These are phyloP conservation scores for Leptinotarsa texana DNA, from an alignment of 1,140 invertebrate genomes.

Conservation along the genomic window DNA sequence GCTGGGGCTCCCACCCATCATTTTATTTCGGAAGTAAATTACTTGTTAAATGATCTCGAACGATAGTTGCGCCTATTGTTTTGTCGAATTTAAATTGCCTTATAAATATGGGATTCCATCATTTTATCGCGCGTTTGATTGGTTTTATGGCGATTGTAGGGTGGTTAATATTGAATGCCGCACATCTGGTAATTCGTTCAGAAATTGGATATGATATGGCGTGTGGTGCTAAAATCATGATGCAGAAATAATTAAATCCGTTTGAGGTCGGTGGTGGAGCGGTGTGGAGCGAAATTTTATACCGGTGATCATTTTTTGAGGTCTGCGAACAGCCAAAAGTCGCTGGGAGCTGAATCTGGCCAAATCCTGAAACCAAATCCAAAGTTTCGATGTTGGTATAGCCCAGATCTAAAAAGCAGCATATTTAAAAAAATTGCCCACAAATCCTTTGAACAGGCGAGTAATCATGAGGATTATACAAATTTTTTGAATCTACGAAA, in stretches of 20 bases:
- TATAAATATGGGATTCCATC: conserved; percentile 51
- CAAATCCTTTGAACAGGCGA: too few species aligned
- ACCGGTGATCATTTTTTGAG: too few species aligned
- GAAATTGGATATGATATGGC: conserved; percentile 12
- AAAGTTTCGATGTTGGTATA: too few species aligned
- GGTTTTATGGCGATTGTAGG: conserved; percentile 37
- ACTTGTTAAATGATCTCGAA: conserved; percentile 29
- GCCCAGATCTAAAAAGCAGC: too few species aligned
- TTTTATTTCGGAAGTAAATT: conserved; percentile 29
- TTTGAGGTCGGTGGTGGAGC: too few species aligned
- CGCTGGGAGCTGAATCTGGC: too few species aligned
- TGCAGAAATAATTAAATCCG: background rate
- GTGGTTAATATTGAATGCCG: conserved; percentile 28
- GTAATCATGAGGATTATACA: too few species aligned
- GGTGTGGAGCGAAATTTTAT: too few species aligned
- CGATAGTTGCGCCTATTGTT: conserved; percentile 40
- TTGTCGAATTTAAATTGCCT: conserved; percentile 49
- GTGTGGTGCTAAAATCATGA: background rate
- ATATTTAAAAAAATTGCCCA: too few species aligned
- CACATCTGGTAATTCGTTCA: conserved; percentile 32
- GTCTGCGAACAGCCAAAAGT: too few species aligned
- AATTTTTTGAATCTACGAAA: too few species aligned
- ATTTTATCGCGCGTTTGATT: conserved; percentile 41
- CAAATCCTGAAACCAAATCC: too few species aligned
- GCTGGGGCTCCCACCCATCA: conserved; percentile 24